These are phyloP conservation scores for Escarpia spicata DNA, from an alignment of 2,888 invertebrate species.

Conservation along the genomic window DNA sequence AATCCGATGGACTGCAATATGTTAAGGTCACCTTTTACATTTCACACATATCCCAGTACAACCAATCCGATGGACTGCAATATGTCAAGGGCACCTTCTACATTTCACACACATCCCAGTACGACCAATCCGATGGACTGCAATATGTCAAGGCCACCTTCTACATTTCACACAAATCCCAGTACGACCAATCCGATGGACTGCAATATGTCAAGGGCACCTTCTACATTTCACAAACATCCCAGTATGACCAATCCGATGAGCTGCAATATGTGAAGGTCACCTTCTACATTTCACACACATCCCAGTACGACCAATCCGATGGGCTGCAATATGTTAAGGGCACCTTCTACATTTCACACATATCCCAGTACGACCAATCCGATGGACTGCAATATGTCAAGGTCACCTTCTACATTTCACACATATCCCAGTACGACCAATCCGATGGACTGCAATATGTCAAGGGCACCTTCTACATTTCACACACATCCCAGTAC, in stretches of 20 bases:
- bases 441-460: constrained; percentile 74
- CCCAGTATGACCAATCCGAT: constrained; percentile 66
- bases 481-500: constrained; percentile 56
- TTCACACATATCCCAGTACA: constrained; percentile 79
- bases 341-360: constrained; percentile 69
- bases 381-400: constrained; percentile 74
- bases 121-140: constrained; percentile 74
- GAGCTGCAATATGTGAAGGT: constrained; percentile 73
- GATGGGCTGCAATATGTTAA: constrained; percentile 73
- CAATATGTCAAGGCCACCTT: constrained; percentile 39
- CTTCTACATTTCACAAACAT: neutral
- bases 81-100: constrained; percentile 20
- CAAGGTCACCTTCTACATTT: constrained; percentile 63
- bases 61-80: constrained; percentile 74
- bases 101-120: constrained; percentile 51
- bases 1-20: constrained; percentile 74
- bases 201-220: constrained; percentile 67
- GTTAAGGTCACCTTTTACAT: neutral
- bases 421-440: constrained; percentile 77
- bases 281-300: neutral
- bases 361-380: constrained; percentile 74
- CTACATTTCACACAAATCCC: constrained; percentile 43
- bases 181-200: constrained; percentile 71
- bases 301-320: constrained; percentile 66
- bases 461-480: neutral